Evolutionary conservation across 2,888 invertebrate genomes (phyloP).

Genomic region (Nomada lathburiana): DNA sequence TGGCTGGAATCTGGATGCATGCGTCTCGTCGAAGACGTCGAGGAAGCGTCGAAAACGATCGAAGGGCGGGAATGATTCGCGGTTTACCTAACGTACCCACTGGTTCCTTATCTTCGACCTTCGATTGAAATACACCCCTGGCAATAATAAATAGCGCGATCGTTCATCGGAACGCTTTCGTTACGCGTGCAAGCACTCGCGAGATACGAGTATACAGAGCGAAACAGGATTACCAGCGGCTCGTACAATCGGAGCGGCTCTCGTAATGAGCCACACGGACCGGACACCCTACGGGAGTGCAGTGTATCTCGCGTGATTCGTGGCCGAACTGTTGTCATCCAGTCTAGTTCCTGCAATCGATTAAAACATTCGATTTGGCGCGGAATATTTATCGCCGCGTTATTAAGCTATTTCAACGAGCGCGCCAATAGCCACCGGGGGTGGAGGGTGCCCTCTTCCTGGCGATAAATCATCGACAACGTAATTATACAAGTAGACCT

Average conservation of each 20-base stretch:
- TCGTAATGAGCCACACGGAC: slow-evolving; percentile 53
- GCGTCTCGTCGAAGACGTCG: not conserved
- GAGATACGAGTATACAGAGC: slow-evolving; percentile 20
- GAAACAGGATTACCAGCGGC: slow-evolving; percentile 44
- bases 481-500: slow-evolving; percentile 55
- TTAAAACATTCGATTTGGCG: slow-evolving; percentile 54
- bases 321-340: slow-evolving; percentile 54
- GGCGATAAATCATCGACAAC: slow-evolving; percentile 53
- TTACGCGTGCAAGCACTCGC: slow-evolving; percentile 25
- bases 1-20: not conserved
- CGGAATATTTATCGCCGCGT: slow-evolving; percentile 57
- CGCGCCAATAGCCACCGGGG: slow-evolving; percentile 22
- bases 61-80: not conserved
- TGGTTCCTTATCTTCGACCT: slow-evolving; percentile 15
- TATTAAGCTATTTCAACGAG: slow-evolving; percentile 47
- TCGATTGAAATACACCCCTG: slow-evolving; percentile 32
- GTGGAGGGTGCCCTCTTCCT: slow-evolving; percentile 36
- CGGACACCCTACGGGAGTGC: slow-evolving; percentile 49
- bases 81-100: not conserved
- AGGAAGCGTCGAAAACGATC: not conserved
- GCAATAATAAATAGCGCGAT: slow-evolving; percentile 56
- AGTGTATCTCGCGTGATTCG: slow-evolving; percentile 47
- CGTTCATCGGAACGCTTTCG: slow-evolving; percentile 48
- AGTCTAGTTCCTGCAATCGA: slow-evolving; percentile 55
- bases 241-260: slow-evolving; percentile 47